Evolutionary conservation across 2,888 invertebrate species (phyloP).

Genomic region (Campaea margaritaria): DNA sequence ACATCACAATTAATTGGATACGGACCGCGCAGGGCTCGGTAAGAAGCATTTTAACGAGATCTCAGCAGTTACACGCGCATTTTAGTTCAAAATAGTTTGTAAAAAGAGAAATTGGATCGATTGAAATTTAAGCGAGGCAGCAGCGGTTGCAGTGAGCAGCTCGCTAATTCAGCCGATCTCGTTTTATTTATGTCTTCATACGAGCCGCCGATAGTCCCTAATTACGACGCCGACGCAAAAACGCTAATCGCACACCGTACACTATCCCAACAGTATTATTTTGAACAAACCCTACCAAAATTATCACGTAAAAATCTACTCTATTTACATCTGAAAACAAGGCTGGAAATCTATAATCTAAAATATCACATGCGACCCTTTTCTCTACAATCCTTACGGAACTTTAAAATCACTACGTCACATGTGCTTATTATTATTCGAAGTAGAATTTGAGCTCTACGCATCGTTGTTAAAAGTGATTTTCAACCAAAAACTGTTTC

Average conservation of each 20-base stretch:
- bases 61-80: constrained; percentile 33
- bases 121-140: constrained; percentile 69
- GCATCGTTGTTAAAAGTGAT: constrained; percentile 12
- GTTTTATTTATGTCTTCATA: constrained; percentile 85
- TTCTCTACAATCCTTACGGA: background rate
- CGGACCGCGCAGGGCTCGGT: constrained; percentile 10
- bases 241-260: constrained; percentile 81
- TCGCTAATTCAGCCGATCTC: constrained; percentile 75
- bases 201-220: constrained; percentile 83
- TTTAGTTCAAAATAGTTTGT: constrained; percentile 43
- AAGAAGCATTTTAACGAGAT: constrained; percentile 38
- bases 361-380: constrained; percentile 33
- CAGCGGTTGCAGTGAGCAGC: constrained; percentile 57
- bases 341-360: constrained; percentile 22
- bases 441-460: constrained; percentile 7
- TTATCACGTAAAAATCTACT: constrained; percentile 30
- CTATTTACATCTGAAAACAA: constrained; percentile 5
- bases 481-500: constrained; percentile 14
- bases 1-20: constrained; percentile 28
- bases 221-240: constrained; percentile 80
- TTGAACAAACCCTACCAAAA: constrained; percentile 11
- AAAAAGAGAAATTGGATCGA: constrained; percentile 66
- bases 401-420: constrained; percentile 26
- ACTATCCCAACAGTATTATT: constrained; percentile 43
- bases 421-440: constrained; percentile 12